Percentiles rank a stretch among this genome's conserved stretches.
These are phyloP conservation scores for Aphelinus certus DNA, from an alignment of 1,140 invertebrate species.

Conservation along the genomic window DNA sequence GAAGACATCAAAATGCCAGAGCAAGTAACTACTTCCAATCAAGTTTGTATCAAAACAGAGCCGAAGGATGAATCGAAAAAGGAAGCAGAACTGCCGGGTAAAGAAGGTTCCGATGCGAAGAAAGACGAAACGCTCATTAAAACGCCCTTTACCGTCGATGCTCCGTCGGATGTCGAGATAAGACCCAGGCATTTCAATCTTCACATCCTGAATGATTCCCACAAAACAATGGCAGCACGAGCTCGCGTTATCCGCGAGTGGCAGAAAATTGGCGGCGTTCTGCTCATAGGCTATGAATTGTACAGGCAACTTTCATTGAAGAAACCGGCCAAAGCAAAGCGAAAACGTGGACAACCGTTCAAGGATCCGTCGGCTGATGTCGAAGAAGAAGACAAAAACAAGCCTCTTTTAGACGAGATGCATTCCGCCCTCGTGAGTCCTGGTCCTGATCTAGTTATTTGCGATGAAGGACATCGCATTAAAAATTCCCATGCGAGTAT, in stretches of 20 bases:
- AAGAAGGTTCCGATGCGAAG: slow-evolving; percentile 65
- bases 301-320: slow-evolving; percentile 89
- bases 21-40: slow-evolving; percentile 38
- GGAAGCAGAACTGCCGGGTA: slow-evolving; percentile 64
- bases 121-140: slow-evolving; percentile 51
- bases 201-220: slow-evolving; percentile 92
- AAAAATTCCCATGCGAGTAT: slow-evolving; percentile 96
- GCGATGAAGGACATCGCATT: slow-evolving; percentile 96
- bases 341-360: slow-evolving; percentile 60
- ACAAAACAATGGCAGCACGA: slow-evolving; percentile 88
- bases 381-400: slow-evolving; percentile 82
- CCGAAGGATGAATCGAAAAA: slow-evolving; percentile 57
- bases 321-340: slow-evolving; percentile 66
- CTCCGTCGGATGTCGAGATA: slow-evolving; percentile 56
- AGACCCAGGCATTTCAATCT: slow-evolving; percentile 85
- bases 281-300: slow-evolving; percentile 98
- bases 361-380: slow-evolving; percentile 64
- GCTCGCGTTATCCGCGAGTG: slow-evolving; percentile 85
- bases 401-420: slow-evolving; percentile 86
- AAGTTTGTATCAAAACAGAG: slow-evolving; percentile 48
- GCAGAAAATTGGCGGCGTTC: slow-evolving; percentile 87
- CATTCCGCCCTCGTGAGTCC: slow-evolving; percentile 87
- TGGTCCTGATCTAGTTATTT: slow-evolving; percentile 94
- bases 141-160: slow-evolving; percentile 58
- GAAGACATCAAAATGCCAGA: slow-evolving; percentile 31